Base-by-base conservation (phyloP, 2,113 vertebrate genomes). In the Otolemur garnettii region DNA sequence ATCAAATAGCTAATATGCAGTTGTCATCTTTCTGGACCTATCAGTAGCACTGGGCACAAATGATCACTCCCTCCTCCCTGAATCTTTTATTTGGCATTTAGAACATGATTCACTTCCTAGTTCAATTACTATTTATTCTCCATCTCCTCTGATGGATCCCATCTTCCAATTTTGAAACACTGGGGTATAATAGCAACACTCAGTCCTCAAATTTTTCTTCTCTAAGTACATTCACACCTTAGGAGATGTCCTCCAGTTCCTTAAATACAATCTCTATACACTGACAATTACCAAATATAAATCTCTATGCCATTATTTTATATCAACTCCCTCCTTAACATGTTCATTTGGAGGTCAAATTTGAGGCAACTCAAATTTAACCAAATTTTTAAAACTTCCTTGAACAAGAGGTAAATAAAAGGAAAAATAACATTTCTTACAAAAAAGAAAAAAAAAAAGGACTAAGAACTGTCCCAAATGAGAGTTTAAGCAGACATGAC, bases 321-420 rank as follows among this genome's bases (percentile, higher is more conserved):
- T 80, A 93, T 80, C 13, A 55, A 91, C n/a, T 80, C 42, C 64
- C 88, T 86, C 85, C 24, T 53, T 69, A 93, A 72, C 17, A 50
- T 19, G 38, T 24, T 24, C 33, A 81, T 38, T 33, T 50, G 38
- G 38, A 62, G 83, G 33, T 88, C 75, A 62, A 26, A 62, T 66
- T 15, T 6, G 26, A 66, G 64, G 68, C 64, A 93, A 87, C 18
- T 72, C 17, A 87, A 83, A 83, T 75, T 81, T 68, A 94, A 87
- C 24, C 77, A 88, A 84, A 88, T 71, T 55, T 12, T 87, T 72
- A n/a, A 72, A 72, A 35, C 33, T 88, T 83, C 45, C 53, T 50
- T 88, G 33, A 83, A 88, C 1, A 53, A 87, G 38, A 19, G 64
- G 50, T 33, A 77, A 42, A 79, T 33, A 85, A 84, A 69, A 95